Percentiles rank a stretch among this genome's conserved stretches.
These are phyloP conservation scores for Sitophilus oryzae DNA, from an alignment of 1,140 invertebrate genomes.

Conservation along the genomic window DNA sequence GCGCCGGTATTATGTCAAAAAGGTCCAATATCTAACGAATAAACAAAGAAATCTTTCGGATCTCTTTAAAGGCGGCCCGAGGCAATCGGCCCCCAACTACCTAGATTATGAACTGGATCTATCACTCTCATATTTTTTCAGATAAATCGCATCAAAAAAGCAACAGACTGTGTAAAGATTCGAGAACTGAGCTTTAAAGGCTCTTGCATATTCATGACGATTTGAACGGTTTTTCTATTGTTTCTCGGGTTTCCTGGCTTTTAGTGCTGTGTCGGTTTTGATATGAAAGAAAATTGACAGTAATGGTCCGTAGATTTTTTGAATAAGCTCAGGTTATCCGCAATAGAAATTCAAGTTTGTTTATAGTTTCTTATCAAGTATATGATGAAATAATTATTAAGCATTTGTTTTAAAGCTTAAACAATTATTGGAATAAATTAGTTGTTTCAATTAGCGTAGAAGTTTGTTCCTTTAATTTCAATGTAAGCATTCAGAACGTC, in stretches of 20 bases:
- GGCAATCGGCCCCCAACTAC: constrained; percentile 13
- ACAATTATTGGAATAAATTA: too few species aligned
- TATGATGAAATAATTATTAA: too few species aligned
- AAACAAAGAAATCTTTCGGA: constrained; percentile 27
- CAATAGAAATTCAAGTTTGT: too few species aligned
- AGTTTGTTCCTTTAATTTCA: too few species aligned
- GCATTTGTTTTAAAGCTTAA: too few species aligned
- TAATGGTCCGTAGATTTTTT: too few species aligned
- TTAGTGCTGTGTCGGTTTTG: too few species aligned
- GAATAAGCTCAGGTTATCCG: too few species aligned
- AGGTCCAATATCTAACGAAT: constrained; percentile 20
- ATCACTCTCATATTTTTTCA: constrained; percentile 27
- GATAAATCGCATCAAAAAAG: constrained; percentile 25
- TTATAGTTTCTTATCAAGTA: too few species aligned
- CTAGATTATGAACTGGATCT: constrained; percentile 26
- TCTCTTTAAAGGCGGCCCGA: constrained; percentile 19
- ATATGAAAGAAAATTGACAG: too few species aligned
- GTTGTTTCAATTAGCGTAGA: too few species aligned
- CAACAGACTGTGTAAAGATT: constrained; percentile 22
- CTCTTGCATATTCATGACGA: constrained; percentile 24
- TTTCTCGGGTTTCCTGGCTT: not conserved
- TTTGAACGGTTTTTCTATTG: constrained; percentile 13
- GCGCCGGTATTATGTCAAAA: constrained; percentile 23
- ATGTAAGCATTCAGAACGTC: too few species aligned
- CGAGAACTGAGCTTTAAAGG: constrained; percentile 14